These are phyloP conservation scores for Esox niger DNA, from an alignment of 2,113 vertebrate species.

Conservation along the genomic window DNA sequence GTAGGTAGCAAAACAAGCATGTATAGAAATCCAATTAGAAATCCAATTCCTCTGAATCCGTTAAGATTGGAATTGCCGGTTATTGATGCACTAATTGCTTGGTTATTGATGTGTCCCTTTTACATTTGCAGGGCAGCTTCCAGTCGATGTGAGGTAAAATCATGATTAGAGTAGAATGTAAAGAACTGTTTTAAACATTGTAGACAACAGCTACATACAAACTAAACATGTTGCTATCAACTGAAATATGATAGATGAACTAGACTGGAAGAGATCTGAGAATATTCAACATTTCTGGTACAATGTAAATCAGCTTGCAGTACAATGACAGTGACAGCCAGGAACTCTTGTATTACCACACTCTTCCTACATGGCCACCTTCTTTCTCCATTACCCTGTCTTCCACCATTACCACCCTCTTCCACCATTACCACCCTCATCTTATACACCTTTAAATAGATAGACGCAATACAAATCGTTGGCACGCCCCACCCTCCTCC, in stretches of 20 bases:
- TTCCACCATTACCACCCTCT: too few species aligned
- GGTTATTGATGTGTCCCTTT: slow-evolving; percentile 67
- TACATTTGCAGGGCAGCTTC: slow-evolving; percentile 59
- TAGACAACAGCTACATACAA: neutral
- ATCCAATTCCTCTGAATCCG: slow-evolving; percentile 66
- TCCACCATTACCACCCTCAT: too few species aligned
- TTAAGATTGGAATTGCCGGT: slow-evolving; percentile 64
- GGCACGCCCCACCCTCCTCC: neutral
- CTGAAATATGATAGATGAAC: neutral
- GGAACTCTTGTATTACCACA: neutral
- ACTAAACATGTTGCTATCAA: slow-evolving; percentile 6
- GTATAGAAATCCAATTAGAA: slow-evolving; percentile 37
- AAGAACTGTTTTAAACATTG: slow-evolving; percentile 1
- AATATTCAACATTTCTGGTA: neutral
- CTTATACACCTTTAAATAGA: too few species aligned
- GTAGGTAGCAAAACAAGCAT: slow-evolving; percentile 58
- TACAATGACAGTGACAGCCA: neutral
- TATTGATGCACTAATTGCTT: slow-evolving; percentile 75
- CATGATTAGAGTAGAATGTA: slow-evolving; percentile 20
- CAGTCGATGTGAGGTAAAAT: slow-evolving; percentile 51
- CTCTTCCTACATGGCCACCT: neutral
- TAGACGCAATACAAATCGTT: neutral
- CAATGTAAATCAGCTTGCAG: neutral
- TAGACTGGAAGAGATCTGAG: neutral
- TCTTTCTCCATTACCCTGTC: neutral